Conservation (phyloP, 2,113 vertebrate species). For the Orycteropus afer region DNA sequence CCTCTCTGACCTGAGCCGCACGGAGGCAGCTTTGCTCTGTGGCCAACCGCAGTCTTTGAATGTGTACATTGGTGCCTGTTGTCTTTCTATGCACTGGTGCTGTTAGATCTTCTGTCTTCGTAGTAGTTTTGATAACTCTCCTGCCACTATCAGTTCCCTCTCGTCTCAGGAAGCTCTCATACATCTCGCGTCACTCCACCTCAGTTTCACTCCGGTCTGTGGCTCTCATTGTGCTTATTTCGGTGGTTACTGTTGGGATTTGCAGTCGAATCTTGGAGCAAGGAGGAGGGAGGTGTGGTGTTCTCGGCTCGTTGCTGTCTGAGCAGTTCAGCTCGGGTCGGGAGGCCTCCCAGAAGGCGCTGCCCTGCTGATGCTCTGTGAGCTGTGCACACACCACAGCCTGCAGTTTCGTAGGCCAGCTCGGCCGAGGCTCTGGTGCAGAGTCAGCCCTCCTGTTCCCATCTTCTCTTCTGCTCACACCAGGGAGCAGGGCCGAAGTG, state of each 20-base stretch:
- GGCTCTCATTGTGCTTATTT: not conserved
- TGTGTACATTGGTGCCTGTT: not conserved
- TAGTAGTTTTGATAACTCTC: too few species aligned
- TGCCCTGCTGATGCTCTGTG: not conserved
- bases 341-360: not conserved
- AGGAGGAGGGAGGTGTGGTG: too few species aligned
- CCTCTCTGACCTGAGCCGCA: constrained; percentile 48
- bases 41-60: constrained; percentile 36
- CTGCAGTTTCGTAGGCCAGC: fast-evolving
- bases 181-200: constrained; percentile 37
- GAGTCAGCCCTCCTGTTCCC: not conserved
- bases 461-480: not conserved
- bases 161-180: constrained; percentile 53
- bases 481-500: fast-evolving
- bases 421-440: not conserved
- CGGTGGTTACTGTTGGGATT: not conserved
- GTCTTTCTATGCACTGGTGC: constrained; percentile 41
- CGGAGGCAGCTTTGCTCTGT: constrained; percentile 56
- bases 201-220: not conserved
- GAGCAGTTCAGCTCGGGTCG: too few species aligned
- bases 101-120: not conserved
- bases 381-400: not conserved
- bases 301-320: too few species aligned
- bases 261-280: not conserved
- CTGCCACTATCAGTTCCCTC: too few species aligned